A percentile compares a stretch with the other conserved stretches of the same genome.
Conservation (phyloP, 2,797 vertebrate species). For the Morus bassanus region DNA sequence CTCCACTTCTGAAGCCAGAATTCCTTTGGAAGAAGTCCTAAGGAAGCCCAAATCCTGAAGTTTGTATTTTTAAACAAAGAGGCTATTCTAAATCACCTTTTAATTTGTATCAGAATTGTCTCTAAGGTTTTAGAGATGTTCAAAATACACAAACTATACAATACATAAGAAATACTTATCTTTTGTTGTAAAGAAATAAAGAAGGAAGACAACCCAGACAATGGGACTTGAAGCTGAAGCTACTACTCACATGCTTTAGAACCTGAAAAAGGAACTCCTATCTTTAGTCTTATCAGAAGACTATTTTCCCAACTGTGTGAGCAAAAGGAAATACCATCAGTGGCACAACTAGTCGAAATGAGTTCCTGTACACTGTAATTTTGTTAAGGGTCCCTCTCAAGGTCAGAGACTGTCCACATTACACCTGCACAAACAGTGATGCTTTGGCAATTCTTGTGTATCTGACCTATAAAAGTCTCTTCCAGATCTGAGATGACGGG, state of each 20-base stretch:
- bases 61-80: not conserved
- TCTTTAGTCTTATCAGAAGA: not conserved
- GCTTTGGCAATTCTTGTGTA: not conserved
- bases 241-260: not conserved
- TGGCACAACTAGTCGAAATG: not conserved
- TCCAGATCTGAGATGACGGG: not conserved
- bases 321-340: not conserved
- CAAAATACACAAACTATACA: not conserved
- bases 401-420: not conserved
- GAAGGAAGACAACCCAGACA: not conserved
- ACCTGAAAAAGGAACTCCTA: not conserved
- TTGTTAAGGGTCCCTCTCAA: not conserved
- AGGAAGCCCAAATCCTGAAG: not conserved
- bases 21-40: not conserved
- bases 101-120: not conserved
- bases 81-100: not conserved
- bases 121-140: not conserved
- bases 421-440: not conserved
- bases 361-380: not conserved
- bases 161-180: not conserved
- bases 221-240: not conserved
- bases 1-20: not conserved
- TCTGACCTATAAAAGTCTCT: not conserved
- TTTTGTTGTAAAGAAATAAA: not conserved
- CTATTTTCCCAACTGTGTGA: not conserved